Percentiles rank a stretch among this genome's conserved stretches.
phyloP scores from a whole-genome alignment of 2,797 vertebrate species.

The Glossophaga mutica region DNA sequence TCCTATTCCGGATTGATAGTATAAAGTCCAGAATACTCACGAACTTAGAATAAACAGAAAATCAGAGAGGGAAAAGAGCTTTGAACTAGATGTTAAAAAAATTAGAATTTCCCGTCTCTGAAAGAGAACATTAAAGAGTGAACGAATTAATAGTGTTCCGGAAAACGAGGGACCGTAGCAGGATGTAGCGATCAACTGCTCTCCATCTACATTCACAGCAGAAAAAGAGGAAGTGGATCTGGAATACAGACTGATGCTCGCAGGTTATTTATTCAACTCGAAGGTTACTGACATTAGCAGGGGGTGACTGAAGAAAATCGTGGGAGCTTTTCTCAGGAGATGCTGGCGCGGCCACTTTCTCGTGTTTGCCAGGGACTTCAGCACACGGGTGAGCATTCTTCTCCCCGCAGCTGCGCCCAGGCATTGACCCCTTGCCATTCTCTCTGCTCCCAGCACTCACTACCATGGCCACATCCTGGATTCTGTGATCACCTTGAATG shows the following conservation, averaged over 20 bases:
- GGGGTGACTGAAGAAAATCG: not conserved
- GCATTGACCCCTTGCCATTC: not conserved
- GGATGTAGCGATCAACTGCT: not conserved
- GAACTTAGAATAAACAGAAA: constrained; percentile 1
- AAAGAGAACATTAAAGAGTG: not conserved
- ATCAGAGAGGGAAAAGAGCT: not conserved
- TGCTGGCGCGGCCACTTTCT: not conserved
- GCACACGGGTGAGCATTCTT: not conserved
- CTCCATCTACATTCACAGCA: not conserved
- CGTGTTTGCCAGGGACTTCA: not conserved
- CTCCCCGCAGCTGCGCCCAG: not conserved
- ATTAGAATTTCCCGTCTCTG: not conserved
- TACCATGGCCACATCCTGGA: not conserved
- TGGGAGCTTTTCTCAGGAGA: not conserved
- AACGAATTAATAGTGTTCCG: not conserved
- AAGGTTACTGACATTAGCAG: not conserved
- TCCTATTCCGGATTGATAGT: not conserved
- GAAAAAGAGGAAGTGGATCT: constrained; percentile 5
- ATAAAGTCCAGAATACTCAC: not conserved
- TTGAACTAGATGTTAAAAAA: not conserved
- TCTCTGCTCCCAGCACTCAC: not conserved
- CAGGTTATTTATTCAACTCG: constrained; percentile 27
- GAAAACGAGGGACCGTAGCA: not conserved
- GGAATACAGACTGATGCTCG: not conserved
- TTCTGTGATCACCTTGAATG: not conserved